Conservation (phyloP, 2,113 vertebrate genomes). For the Ursus arctos region DNA sequence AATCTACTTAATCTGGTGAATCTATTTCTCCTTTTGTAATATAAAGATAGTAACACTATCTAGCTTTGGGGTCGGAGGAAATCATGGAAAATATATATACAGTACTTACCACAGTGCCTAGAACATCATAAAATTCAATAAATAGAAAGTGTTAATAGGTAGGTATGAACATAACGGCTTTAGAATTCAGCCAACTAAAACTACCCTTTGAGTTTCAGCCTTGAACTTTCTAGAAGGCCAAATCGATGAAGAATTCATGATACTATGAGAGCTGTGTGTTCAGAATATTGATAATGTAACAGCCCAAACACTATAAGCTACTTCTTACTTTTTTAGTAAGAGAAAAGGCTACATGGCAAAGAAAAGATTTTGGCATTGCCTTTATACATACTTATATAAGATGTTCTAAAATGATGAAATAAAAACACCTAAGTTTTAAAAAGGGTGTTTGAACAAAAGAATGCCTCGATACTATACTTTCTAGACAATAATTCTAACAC, state of each 20-base stretch:
- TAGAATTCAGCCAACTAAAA: not conserved
- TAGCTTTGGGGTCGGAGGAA: not conserved
- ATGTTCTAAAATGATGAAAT: not conserved
- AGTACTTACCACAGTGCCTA: not conserved
- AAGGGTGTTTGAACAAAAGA: not conserved
- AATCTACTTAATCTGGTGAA: not conserved
- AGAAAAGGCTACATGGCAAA: not conserved
- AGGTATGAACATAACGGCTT: not conserved
- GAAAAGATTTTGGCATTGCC: not conserved
- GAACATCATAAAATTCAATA: not conserved
- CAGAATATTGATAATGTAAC: not conserved
- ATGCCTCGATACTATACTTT: not conserved
- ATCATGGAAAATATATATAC: not conserved
- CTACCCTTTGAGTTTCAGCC: not conserved
- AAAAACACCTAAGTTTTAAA: not conserved
- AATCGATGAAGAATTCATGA: not conserved
- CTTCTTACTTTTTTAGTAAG: not conserved
- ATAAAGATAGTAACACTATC: not conserved
- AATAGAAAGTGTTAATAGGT: not conserved
- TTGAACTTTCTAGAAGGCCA: not conserved
- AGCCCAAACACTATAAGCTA: not conserved
- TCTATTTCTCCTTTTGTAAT: not conserved
- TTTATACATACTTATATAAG: not conserved
- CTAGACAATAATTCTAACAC: not conserved
- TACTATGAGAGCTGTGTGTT: not conserved